Evolutionary conservation across 2,113 vertebrate species (phyloP).

Genomic region (Tachuris rubrigastra): DNA sequence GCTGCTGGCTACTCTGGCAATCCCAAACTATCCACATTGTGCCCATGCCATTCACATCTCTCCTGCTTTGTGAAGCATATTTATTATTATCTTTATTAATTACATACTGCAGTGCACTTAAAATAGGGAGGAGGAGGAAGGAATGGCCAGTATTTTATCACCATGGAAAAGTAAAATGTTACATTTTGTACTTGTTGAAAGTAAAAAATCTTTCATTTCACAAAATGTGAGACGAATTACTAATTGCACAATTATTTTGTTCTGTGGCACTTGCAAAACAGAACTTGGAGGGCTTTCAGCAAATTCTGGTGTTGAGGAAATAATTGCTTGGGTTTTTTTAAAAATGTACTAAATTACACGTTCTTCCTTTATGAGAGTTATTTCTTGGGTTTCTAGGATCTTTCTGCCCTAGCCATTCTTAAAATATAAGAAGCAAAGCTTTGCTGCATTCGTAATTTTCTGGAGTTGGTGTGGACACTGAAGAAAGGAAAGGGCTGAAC

Average conservation of each 20-base stretch:
- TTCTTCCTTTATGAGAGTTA: conserved; percentile 52
- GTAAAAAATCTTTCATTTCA: conserved; percentile 54
- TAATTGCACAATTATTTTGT: conserved; percentile 77
- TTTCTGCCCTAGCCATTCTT: conserved; percentile 32
- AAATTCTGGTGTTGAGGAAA: conserved; percentile 68
- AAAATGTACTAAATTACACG: conserved; percentile 66
- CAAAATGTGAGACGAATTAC: conserved; percentile 66
- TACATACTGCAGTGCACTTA: background rate
- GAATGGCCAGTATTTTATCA: background rate
- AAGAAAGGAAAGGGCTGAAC: background rate
- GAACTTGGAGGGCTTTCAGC: conserved; percentile 76
- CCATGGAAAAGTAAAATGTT: background rate
- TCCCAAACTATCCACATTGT: background rate
- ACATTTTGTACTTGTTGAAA: conserved; percentile 58
- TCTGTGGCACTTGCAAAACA: conserved; percentile 31
- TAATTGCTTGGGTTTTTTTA: conserved; percentile 33
- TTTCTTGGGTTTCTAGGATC: conserved; percentile 64
- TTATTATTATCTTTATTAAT: conserved; percentile 13
- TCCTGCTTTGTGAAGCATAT: background rate
- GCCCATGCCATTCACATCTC: background rate
- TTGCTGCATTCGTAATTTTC: background rate
- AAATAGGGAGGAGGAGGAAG: background rate
- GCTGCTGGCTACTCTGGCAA: background rate
- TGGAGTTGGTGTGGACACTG: background rate
- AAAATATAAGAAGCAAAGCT: background rate